phyloP scores from a whole-genome alignment of 2,797 vertebrate species.

The Arnoldichthys spilopterus region DNA sequence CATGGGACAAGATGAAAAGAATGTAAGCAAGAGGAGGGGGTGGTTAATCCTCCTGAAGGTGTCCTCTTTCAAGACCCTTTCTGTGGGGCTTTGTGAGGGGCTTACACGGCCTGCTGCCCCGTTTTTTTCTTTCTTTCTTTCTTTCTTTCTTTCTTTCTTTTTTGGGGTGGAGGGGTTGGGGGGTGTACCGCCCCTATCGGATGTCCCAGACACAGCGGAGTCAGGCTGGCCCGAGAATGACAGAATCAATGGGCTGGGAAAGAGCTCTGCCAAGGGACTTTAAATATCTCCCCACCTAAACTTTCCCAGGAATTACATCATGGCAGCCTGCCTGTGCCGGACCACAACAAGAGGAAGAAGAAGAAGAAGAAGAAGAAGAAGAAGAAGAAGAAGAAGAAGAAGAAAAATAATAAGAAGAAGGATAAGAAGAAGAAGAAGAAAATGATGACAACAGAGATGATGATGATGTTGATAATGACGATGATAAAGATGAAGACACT shows the following conservation, averaged over 20 bases:
- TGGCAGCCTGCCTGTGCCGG: constrained; percentile 63
- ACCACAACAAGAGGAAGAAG: constrained; percentile 41
- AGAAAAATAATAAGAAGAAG: not conserved
- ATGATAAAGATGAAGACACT: not conserved
- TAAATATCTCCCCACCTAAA: constrained; percentile 77
- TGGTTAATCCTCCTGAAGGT: constrained; percentile 79
- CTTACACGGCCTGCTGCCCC: constrained; percentile 79
- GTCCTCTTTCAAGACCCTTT: constrained; percentile 82
- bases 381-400: not conserved
- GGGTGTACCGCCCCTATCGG: constrained; percentile 79
- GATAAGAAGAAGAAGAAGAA: constrained; percentile 20
- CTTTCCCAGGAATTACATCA: constrained; percentile 81
- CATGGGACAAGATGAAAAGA: constrained; percentile 80
- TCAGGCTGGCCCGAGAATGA: constrained; percentile 77
- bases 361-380: not conserved
- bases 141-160: no score
- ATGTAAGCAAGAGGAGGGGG: constrained; percentile 66
- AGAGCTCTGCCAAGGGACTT: constrained; percentile 72
- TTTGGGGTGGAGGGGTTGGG: constrained; percentile 19
- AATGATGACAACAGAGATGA: not conserved
- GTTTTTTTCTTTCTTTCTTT: constrained; percentile 61
- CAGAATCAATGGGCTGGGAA: constrained; percentile 82
- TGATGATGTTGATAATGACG: not conserved
- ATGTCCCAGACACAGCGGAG: constrained; percentile 85
- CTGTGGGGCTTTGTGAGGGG: constrained; percentile 81